phyloP scores from a whole-genome alignment of 2,113 vertebrate genomes.

The Pogona vitticeps region DNA sequence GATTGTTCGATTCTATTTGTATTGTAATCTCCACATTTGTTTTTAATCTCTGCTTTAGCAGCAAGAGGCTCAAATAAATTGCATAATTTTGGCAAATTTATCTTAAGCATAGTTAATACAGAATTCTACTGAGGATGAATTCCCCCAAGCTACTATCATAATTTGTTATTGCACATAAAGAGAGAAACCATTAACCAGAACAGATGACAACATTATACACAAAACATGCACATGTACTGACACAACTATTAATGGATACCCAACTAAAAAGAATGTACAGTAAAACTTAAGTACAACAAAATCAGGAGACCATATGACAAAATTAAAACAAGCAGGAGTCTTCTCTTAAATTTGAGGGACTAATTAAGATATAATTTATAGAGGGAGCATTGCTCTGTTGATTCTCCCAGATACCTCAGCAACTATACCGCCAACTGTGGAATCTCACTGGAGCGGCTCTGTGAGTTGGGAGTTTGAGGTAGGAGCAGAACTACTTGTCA shows the following conservation, averaged over 20 bases:
- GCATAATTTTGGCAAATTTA: background rate
- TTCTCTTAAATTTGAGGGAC: background rate
- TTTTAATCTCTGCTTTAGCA: constrained; percentile 24
- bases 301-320: background rate
- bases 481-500: too few species aligned
- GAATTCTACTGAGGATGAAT: background rate
- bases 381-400: too few species aligned
- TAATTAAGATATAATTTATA: too few species aligned
- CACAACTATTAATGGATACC: background rate
- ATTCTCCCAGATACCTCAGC: too few species aligned
- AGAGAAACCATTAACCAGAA: constrained; percentile 35
- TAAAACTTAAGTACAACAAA: constrained; percentile 10
- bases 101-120: background rate
- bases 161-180: constrained; percentile 34
- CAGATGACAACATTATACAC: background rate
- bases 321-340: background rate
- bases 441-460: too few species aligned
- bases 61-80: background rate
- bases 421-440: too few species aligned
- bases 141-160: background rate
- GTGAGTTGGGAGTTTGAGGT: background rate
- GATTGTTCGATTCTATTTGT: background rate
- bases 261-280: background rate
- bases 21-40: background rate
- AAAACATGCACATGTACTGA: constrained; percentile 2